Conservation (phyloP, 2,888 invertebrate genomes). For the Tuta absoluta region DNA sequence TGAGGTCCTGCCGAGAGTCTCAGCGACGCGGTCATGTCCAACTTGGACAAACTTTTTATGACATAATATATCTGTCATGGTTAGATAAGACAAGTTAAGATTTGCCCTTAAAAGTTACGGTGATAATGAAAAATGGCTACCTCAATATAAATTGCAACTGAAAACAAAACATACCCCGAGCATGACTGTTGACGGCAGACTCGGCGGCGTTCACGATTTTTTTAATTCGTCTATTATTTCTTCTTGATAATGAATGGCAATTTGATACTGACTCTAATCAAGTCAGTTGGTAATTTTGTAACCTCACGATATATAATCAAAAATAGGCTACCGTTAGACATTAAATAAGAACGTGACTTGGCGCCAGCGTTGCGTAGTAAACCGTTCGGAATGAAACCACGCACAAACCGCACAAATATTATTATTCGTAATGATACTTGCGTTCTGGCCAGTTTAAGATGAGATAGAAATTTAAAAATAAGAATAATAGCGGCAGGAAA, state of each 20-base stretch:
- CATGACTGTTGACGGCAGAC: too few relatives aligned
- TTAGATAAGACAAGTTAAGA: too few relatives aligned
- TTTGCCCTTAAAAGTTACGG: neutral
- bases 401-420: neutral
- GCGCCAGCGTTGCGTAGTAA: constrained; percentile 35
- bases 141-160: too few relatives aligned
- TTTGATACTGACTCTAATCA: too few relatives aligned
- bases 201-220: too few relatives aligned
- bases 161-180: too few relatives aligned
- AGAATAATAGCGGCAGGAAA: neutral
- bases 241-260: too few relatives aligned
- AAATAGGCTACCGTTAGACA: constrained; percentile 39
- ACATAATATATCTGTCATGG: constrained; percentile 27
- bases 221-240: too few relatives aligned
- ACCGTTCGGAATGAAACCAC: constrained; percentile 6
- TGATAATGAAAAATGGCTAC: too few relatives aligned
- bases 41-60: constrained; percentile 38
- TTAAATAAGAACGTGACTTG: constrained; percentile 47
- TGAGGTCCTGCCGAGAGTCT: constrained; percentile 36
- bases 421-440: neutral
- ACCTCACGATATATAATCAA: constrained; percentile 38
- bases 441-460: neutral
- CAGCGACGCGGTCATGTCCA: constrained; percentile 32
- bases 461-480: neutral
- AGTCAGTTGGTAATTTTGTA: too few relatives aligned